Base-by-base conservation (phyloP, 2,888 invertebrate genomes). In the Cactoblastis cactorum region DNA sequence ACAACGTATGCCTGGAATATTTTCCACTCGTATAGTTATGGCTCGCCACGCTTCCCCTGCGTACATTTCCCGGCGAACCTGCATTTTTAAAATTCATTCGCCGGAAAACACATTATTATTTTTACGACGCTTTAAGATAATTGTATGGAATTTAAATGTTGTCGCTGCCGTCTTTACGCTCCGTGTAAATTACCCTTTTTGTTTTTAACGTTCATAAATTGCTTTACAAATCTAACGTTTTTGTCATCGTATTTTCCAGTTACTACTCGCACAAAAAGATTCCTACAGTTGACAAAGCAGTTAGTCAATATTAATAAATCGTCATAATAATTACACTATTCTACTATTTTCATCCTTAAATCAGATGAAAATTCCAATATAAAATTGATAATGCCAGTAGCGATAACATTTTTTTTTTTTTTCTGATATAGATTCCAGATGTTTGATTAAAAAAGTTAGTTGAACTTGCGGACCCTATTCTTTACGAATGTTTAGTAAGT, bases 21-120 rank as follows among this genome's bases (percentile, higher is more conserved):
- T 76, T 68, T 64, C 57, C 67, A 65, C 14, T 14, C 49, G 33
- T 41, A 11, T 33, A 33, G 39, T 3, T 58, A 38, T 56, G 55
- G 56, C 64, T 61, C 54, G 58, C 57, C 57, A 53, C 53, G 56
- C 55, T 59, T 59, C 62, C 61, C 63, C 62, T 55, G 51, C 56
- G 49, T 54, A 57, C 65, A 63, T 68, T 70, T 64, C 63, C 62
- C 64, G 55, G 57, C 57, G 47, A 45, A 55, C 55, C 59, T 62
- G 67, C 62, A 72, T 72, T 76, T 77, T 75, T 70, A 61, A 74
- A 76, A 73, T 71, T 63, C 57, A 67, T 65, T 66, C 59, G 52
- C 57, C 56, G 55, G 59, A 58, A 63, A 65, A 67, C 63, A 60
- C 62, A 59, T 60, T 64, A 62, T 71, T 71, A 67, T 71, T 75